Percentiles rank a stretch among this genome's conserved stretches.
These are phyloP conservation scores for Ophion ellenae DNA, from an alignment of 2,888 invertebrate species.

Conservation along the genomic window DNA sequence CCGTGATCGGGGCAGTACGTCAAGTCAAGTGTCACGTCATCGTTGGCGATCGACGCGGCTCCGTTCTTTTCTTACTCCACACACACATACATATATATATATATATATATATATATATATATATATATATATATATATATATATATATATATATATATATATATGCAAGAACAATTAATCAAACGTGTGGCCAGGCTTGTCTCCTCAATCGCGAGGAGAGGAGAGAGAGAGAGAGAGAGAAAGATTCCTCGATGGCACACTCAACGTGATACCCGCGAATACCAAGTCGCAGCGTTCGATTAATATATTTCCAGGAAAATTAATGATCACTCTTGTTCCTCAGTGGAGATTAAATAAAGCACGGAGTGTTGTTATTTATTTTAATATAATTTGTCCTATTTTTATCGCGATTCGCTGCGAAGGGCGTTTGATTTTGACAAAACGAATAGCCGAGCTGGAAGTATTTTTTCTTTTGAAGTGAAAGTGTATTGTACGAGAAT, in stretches of 20 bases:
- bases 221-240: conserved; percentile 4
- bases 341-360: conserved; percentile 22
- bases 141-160: conserved; percentile 19
- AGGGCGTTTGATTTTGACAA: background rate
- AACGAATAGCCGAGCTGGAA: background rate
- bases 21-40: conserved; percentile 65
- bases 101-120: conserved; percentile 23
- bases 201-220: conserved; percentile 11
- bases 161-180: conserved; percentile 56
- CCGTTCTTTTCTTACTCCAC: conserved; percentile 14
- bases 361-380: conserved; percentile 35
- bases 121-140: conserved; percentile 10
- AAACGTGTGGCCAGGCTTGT: conserved; percentile 33
- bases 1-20: conserved; percentile 48
- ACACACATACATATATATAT: too few species aligned
- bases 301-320: conserved; percentile 60
- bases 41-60: conserved; percentile 57
- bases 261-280: conserved; percentile 57
- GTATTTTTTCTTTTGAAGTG: background rate
- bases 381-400: conserved; percentile 5
- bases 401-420: background rate
- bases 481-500: too few species aligned
- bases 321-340: conserved; percentile 54
- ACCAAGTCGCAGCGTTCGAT: conserved; percentile 51
- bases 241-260: conserved; percentile 42